Evolutionary conservation across 2,797 vertebrate species (phyloP), one percentile per base, ranked within the genome.

Genomic region (Sebastes trivittatus): DNA sequence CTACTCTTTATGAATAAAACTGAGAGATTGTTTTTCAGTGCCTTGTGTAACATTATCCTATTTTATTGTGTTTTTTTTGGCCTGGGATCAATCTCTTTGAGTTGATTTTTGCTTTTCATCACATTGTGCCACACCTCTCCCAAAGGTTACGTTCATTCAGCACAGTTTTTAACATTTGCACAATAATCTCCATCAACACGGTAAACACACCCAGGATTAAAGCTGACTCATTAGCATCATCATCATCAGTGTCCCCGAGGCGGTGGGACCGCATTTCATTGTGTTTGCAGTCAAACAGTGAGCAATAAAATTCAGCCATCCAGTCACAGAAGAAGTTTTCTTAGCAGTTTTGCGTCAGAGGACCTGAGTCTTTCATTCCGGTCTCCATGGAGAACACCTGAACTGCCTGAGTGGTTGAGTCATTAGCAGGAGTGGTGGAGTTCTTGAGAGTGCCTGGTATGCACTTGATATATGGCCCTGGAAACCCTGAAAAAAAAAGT

Each of bases 341-440:
- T 55, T n/a, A 4, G 74, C 11, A 11, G 72, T 30, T 68, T 78
- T 90, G 74, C 64, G 54, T 92, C 85, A 84, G 55, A 81, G 29
- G 16, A 71, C 70, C 36, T 16, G 30, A 81, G 82, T 71, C 30
- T 55, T 34, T 59, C 69, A 23, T 42, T 80, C 30, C 74, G 6
- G 46, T 72, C 42, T 62, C 81, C 73, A 68, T 78, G 74, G 71
- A 87, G 79, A 75, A 67, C 69, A 69, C 78, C 80, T 87, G 83
- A 81, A 25, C 49, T 7, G 46, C 56, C 69, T 29, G 60, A 87
- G 83, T 68, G 54, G 11, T 23, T 65, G 77, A 79, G 30, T 85
- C 85, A 83, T 55, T n/a, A 46, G 68, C 38, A 64, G 34, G 61
- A 61, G 61, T 32, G 68, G 30, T 27, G 6, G 27, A 61, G 77